Conservation (phyloP, 2,888 invertebrate species). For the Latrodectus hesperus region DNA sequence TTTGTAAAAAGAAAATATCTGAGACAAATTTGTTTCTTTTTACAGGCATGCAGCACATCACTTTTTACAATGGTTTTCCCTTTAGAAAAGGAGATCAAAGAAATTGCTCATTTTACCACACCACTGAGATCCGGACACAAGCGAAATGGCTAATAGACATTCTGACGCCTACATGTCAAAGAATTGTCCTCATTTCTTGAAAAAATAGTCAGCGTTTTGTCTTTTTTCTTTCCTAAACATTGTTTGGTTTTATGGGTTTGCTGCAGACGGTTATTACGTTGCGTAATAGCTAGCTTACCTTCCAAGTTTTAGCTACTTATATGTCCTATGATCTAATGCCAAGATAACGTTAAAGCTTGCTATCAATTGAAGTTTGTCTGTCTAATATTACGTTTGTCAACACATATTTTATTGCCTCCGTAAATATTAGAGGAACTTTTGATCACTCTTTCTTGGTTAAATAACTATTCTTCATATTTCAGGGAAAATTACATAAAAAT, state of each 20-base stretch:
- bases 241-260: conserved; percentile 39
- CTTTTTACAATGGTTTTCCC: conserved; percentile 24
- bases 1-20: no score
- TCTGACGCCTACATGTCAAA: conserved; percentile 49
- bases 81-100: conserved; percentile 32
- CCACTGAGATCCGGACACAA: conserved; percentile 30
- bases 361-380: no score
- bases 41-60: background rate
- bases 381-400: no score
- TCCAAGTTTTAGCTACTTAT: conserved; percentile 2
- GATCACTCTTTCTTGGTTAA: no score
- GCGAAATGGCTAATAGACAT: conserved; percentile 52
- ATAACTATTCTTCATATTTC: no score
- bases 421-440: no score
- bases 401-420: no score
- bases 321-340: conserved; percentile 19
- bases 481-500: no score
- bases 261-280: conserved; percentile 20
- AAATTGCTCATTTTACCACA: conserved; percentile 54
- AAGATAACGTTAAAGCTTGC: background rate
- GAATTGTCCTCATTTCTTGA: conserved; percentile 30
- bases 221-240: conserved; percentile 1
- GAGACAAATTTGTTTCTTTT: no score
- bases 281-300: conserved; percentile 20
- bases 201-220: conserved; percentile 41